Evolutionary conservation across 2,797 vertebrate species (phyloP), one percentile per base, ranked within the genome.

Genomic region (Poecile montanus): DNA sequence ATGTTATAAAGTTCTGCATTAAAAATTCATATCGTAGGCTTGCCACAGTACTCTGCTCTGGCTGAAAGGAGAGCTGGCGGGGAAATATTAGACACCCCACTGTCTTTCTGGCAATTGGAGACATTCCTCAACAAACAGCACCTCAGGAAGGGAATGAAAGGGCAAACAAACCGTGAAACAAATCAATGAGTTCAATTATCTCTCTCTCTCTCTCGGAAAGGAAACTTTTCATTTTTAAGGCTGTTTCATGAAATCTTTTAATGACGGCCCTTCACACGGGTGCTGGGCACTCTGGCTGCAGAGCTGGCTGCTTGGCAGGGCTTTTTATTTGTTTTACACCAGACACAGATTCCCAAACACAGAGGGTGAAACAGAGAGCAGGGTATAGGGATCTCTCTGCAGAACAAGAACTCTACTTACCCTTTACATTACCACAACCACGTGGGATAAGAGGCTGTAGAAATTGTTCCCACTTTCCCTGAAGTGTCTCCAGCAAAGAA

Each of bases 11-110:
- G 98, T 96, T 96, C 95, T 97, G 96, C 98, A 98, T 98, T 98
- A 98, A 98, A 98, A 98, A 98, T 98, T 98, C 98, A 98, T 97
- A 96, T 97, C 63, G 88, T 95, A 97, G 97, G 98, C 98, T 98
- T 81, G 97, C 97, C 96, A 96, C 96, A 97, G 93, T 96, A 97
- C 98, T 97, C 96, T 96, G 98, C 97, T 96, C 97, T 97, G 98
- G 94, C 97, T 97, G 94, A 96, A 97, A 96, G 94, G 97, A 98
- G 98, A 98, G 98, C 97, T 97, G 97, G 88, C 63, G 84, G 97
- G 97, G 97, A 97, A 97, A 97, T 94, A 97, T 91, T 96, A 97
- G 98, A 97, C 97, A 98, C 97, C 98, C 98, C 97, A 97, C 97
- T 94, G 97, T 97, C 98, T 98, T 97, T 94, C 97, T 97, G 98